A percentile compares a stretch with the other conserved stretches of the same genome.
Conservation (phyloP, 1,140 invertebrate species). For the Rhopalosiphum maidis region DNA sequence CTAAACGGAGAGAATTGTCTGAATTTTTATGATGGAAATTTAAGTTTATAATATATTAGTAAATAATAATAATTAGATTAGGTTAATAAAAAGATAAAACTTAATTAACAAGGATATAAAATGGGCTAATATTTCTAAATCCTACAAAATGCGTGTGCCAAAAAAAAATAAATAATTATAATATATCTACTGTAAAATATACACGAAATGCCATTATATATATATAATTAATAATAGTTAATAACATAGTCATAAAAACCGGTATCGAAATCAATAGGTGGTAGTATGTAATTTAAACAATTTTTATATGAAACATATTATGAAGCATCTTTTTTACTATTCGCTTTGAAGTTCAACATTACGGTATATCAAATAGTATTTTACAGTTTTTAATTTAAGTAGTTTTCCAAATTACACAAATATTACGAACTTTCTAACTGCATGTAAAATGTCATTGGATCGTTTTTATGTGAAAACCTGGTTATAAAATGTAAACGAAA, state of each 20-base stretch:
- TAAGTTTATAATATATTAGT: not conserved
- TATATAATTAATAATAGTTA: not conserved
- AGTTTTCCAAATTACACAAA: not conserved
- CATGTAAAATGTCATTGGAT: not conserved
- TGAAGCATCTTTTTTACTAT: not conserved
- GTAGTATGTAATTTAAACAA: not conserved
- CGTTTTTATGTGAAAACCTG: not conserved
- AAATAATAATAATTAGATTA: too few species aligned
- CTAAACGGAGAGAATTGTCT: not conserved
- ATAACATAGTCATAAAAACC: not conserved
- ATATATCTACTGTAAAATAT: not conserved
- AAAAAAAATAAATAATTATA: not conserved
- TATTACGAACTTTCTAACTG: conserved; percentile 3
- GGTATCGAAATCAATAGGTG: not conserved
- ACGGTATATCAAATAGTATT: not conserved
- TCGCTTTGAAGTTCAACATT: not conserved
- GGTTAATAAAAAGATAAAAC: not conserved
- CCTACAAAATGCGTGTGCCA: not conserved
- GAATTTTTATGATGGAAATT: not conserved
- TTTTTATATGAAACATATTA: not conserved
- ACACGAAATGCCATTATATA: not conserved
- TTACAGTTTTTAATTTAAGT: not conserved
- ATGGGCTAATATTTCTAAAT: not conserved
- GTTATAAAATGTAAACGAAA: not conserved
- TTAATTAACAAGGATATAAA: not conserved